A percentile compares a stretch with the other conserved stretches of the same genome.
Conservation (phyloP, 2,797 vertebrate species). For the Hippopotamyrus pictus region DNA sequence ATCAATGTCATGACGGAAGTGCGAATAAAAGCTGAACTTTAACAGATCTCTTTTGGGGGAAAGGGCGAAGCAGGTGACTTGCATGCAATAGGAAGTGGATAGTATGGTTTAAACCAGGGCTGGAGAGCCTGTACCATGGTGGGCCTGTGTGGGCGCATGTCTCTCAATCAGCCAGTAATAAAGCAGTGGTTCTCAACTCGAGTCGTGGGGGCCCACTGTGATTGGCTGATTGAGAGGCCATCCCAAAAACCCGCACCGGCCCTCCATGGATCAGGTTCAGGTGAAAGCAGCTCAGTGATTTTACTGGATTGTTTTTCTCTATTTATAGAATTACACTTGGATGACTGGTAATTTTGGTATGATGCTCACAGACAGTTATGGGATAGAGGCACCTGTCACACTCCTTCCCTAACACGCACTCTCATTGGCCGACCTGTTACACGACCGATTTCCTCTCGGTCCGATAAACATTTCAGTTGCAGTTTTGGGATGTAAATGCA, state of each 20-base stretch:
- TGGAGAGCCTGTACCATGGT: not conserved
- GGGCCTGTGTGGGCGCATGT: not conserved
- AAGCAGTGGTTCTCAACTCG: not conserved
- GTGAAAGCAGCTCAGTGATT: not conserved
- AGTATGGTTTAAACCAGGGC: not conserved
- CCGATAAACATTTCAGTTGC: not conserved
- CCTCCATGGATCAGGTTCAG: not conserved
- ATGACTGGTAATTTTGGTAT: not conserved
- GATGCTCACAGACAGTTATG: not conserved
- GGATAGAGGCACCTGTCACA: not conserved
- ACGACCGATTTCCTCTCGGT: not conserved
- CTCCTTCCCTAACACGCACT: not conserved
- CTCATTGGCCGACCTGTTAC: not conserved
- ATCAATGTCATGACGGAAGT: not conserved
- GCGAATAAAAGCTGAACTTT: not conserved
- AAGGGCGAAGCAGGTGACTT: not conserved
- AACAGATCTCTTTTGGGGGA: not conserved
- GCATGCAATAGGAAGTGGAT: not conserved
- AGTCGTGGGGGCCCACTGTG: not conserved
- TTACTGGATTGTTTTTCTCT: not conserved
- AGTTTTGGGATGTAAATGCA: not conserved
- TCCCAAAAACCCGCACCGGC: not conserved
- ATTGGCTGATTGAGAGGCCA: not conserved
- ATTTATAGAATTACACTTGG: not conserved
- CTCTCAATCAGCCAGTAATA: not conserved